phyloP scores from a whole-genome alignment of 2,888 invertebrate genomes.

The Rapana venosa region DNA sequence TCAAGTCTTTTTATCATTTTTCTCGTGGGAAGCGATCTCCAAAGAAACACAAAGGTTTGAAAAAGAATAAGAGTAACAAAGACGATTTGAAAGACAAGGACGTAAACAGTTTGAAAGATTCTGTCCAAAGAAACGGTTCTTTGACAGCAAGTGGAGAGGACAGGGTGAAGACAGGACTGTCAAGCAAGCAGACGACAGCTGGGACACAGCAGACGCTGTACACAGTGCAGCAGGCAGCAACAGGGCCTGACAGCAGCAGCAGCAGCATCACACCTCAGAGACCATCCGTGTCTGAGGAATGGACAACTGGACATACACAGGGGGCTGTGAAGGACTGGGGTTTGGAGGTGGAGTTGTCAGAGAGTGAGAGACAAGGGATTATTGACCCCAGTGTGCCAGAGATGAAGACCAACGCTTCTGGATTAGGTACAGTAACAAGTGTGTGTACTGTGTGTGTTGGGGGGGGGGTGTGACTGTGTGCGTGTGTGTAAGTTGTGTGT shows the following conservation, averaged over 20 bases:
- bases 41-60: not conserved
- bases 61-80: not conserved
- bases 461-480: not conserved
- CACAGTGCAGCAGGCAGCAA: not conserved
- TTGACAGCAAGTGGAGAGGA: not conserved
- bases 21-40: not conserved
- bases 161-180: not conserved
- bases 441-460: not conserved
- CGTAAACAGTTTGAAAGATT: not conserved
- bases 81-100: not conserved
- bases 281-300: not conserved
- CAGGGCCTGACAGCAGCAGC: not conserved
- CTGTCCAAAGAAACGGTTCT: not conserved
- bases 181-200: not conserved
- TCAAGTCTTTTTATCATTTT: not conserved
- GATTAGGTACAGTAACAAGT: not conserved
- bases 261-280: not conserved
- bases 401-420: not conserved
- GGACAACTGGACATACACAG: not conserved
- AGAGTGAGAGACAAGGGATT: not conserved
- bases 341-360: not conserved
- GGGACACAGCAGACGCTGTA: too few relatives aligned
- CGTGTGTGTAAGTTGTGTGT: conserved; percentile 17
- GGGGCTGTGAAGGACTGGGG: not conserved
- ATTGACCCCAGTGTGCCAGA: too few relatives aligned